phyloP scores from a whole-genome alignment of 2,113 vertebrate species.

The Chunga burmeisteri region DNA sequence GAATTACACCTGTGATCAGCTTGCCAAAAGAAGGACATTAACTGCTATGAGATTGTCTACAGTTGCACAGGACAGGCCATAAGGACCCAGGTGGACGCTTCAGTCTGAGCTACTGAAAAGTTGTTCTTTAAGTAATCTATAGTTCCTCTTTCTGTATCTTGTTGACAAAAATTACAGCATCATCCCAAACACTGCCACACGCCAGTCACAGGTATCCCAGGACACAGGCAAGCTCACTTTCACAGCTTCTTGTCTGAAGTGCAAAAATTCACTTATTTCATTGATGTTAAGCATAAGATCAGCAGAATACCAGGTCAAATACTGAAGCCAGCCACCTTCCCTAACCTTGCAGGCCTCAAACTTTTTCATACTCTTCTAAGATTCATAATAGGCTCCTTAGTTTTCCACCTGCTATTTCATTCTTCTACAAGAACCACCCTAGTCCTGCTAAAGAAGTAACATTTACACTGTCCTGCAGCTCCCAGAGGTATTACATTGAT shows the following conservation, averaged over 20 bases:
- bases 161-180: background rate
- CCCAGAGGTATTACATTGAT: background rate
- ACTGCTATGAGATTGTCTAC: background rate
- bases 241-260: background rate
- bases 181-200: background rate
- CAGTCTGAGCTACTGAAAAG: background rate
- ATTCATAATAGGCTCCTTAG: background rate
- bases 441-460: background rate
- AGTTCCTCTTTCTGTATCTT: background rate
- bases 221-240: background rate
- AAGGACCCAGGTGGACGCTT: background rate
- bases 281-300: background rate
- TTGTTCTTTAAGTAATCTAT: background rate
- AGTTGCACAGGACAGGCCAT: background rate
- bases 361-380: background rate
- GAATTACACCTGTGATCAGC: background rate
- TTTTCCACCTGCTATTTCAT: background rate
- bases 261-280: background rate
- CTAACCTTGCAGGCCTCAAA: background rate
- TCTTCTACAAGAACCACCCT: background rate
- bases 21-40: background rate
- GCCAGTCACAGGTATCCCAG: background rate
- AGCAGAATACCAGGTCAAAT: background rate
- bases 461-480: background rate
- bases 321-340: background rate